phyloP scores from a whole-genome alignment of 2,113 vertebrate species.

The Eurystomus gularis region DNA sequence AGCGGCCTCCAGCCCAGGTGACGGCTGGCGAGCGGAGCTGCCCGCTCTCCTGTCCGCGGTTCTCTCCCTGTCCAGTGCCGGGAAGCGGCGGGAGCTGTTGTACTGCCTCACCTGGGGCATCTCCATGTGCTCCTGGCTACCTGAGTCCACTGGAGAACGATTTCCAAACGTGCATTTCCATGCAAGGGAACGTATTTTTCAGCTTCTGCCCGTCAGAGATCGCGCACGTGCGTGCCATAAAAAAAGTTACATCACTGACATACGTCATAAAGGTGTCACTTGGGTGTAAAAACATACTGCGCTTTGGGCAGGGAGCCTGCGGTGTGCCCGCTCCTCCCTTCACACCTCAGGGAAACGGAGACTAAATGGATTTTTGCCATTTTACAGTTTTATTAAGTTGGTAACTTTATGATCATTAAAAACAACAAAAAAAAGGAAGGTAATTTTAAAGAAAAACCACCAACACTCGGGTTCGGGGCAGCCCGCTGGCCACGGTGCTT shows the following conservation, averaged over 20 bases:
- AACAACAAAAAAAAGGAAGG: not conserved
- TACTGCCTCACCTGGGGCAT: not conserved
- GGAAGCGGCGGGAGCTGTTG: not conserved
- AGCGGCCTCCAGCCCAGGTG: not conserved
- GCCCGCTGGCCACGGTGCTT: accelerated
- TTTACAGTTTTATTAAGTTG: not conserved
- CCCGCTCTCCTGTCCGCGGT: not conserved
- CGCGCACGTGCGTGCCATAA: accelerated
- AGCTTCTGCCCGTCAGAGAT: not conserved
- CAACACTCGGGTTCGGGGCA: not conserved
- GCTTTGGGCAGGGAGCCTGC: too few relatives aligned
- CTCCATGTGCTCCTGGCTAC: not conserved
- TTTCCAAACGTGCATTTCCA: not conserved
- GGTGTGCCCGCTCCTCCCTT: accelerated
- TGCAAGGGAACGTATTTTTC: not conserved
- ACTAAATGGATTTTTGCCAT: not conserved
- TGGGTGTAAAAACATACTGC: not conserved
- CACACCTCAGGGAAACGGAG: not conserved
- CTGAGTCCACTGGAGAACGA: not conserved
- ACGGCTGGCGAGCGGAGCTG: not conserved
- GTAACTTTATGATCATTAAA: not conserved
- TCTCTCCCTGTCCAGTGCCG: not conserved
- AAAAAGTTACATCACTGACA: not conserved
- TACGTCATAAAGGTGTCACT: not conserved
- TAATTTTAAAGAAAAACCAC: not conserved